Base-by-base conservation (phyloP, 2,113 vertebrate genomes). In the Sus scrofa region DNA sequence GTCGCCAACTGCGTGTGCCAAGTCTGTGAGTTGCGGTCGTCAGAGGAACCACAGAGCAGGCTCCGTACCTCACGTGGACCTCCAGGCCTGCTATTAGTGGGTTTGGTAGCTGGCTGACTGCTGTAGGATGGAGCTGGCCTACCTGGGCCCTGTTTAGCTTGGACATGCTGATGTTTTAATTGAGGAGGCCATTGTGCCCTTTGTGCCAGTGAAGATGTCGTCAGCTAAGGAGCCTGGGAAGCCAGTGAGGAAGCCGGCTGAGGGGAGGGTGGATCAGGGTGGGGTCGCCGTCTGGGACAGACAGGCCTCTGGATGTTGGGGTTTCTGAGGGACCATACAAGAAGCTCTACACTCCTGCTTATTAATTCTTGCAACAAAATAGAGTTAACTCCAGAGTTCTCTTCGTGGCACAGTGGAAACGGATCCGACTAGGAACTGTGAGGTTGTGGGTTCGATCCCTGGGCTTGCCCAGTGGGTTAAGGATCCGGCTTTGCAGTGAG, bases 1-100 rank as follows among this genome's bases (percentile, higher is more conserved):
- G 95, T 96, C 24, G 12, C 85, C 85, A 56, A 2, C 81, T 6
- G 78, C 95, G 81, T 0, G 3, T 68, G 44, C 89, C 94, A 88
- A 30, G 88, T 63, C 37, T 74, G 18, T 67, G 94, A 65, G 60
- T n/a, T 93, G 82, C 65, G 96, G 96, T 86, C 86, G 71, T 81
- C 44, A 65, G 60, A 85, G 82, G 83, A 92, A 32, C 94, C 91
- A 15, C 52, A n/a, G 65, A 56, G 91, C 65, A 63, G 92, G 50
- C 93, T 65, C 26, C 9, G 50, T 63, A 37, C 74, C 71, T 60
- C 10, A 1, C 1, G 1, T 4, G 12, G 90, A 26, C 77, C 68
- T 86, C 62, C 10, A n/a, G 14, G 90, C 81, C 95, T 1, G 1
- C 81, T 85, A 2, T 88, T 91, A 86, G 89, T 90, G 87, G 96